Evolutionary conservation across 2,113 vertebrate genomes (phyloP).

Genomic region (Laterallus jamaicensis): DNA sequence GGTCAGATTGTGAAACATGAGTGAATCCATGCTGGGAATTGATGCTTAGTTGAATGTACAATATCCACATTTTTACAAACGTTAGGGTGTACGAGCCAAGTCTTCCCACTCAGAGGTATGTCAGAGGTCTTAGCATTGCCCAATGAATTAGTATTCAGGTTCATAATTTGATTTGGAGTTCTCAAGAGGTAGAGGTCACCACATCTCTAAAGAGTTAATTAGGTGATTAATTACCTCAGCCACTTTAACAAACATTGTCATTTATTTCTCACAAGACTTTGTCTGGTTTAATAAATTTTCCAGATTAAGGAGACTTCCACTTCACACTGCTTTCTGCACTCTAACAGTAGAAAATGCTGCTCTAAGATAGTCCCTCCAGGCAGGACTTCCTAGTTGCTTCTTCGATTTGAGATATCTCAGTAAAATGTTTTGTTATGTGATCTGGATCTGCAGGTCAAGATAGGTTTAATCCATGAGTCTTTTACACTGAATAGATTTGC

Average conservation of each 20-base stretch:
- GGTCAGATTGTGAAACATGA: background rate
- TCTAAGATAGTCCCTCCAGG: background rate
- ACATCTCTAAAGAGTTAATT: background rate
- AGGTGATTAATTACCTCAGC: background rate
- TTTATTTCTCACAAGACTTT: background rate
- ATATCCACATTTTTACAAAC: background rate
- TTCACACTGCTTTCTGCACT: background rate
- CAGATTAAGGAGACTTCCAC: background rate
- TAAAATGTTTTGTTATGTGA: background rate
- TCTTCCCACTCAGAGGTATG: background rate
- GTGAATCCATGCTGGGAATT: background rate
- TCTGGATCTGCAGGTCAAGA: background rate
- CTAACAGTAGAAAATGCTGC: background rate
- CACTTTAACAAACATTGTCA: background rate
- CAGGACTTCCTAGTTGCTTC: background rate
- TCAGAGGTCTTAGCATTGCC: background rate
- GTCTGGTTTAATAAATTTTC: background rate
- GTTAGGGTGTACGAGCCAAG: background rate
- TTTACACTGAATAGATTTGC: background rate
- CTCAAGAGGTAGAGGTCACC: background rate
- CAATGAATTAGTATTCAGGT: background rate
- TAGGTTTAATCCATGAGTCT: background rate
- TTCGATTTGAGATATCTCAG: background rate
- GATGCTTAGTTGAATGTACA: background rate
- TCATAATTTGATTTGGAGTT: background rate